These are phyloP conservation scores for Pelosia muscerda DNA, from an alignment of 2,888 invertebrate species.

Conservation along the genomic window DNA sequence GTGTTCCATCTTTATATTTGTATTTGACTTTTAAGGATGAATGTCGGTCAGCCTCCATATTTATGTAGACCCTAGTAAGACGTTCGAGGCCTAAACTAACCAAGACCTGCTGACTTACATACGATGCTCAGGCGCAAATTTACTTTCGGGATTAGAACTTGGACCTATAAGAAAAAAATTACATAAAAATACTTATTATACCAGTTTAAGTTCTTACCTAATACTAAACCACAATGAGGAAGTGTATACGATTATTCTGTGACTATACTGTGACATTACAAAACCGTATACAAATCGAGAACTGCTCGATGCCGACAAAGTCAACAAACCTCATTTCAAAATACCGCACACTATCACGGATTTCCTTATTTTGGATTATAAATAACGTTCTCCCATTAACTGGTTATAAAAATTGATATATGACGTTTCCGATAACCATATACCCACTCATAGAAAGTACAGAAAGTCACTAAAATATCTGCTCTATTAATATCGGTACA, in stretches of 20 bases:
- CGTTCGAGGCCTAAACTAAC: background rate
- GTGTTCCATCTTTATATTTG: background rate
- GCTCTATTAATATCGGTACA: slow-evolving; percentile 52
- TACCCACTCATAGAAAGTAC: slow-evolving; percentile 39
- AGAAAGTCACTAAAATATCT: slow-evolving; percentile 46
- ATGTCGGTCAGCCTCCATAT: background rate
- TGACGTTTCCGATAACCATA: slow-evolving; percentile 38
- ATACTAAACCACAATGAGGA: no score
- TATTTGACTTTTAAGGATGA: background rate
- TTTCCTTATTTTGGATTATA: slow-evolving; percentile 43
- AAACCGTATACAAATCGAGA: slow-evolving; percentile 17
- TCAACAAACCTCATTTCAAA: slow-evolving; percentile 43
- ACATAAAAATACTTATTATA: no score
- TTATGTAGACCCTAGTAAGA: background rate
- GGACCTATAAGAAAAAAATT: no score
- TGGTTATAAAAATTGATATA: slow-evolving; percentile 38
- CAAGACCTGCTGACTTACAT: no score
- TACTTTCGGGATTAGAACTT: no score
- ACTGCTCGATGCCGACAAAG: slow-evolving; percentile 22
- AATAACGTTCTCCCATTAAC: slow-evolving; percentile 30
- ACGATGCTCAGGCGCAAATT: no score
- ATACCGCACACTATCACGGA: slow-evolving; percentile 31
- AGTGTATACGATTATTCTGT: no score
- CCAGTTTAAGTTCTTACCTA: no score
- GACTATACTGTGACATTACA: background rate